Base-by-base conservation (phyloP, 2,888 invertebrate genomes). In the Stenoptilia bipunctidactyla region DNA sequence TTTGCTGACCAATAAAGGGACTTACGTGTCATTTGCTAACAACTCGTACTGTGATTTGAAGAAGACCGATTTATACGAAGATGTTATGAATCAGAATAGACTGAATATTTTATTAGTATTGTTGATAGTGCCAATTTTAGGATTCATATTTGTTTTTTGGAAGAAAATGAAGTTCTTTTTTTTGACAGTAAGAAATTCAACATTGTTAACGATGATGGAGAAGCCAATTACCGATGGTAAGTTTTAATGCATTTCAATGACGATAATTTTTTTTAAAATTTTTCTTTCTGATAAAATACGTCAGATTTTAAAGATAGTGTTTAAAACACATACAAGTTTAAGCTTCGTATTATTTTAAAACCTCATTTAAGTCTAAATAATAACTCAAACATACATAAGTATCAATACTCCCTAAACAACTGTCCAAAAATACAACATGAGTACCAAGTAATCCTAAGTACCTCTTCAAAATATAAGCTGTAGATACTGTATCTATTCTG, bases 121-220 rank as follows among this genome's bases (percentile, higher is more conserved):
- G 3, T 1, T 34, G 12, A n/a, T 30, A 8, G 2, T 74, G 0
- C 61, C 72, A 0, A 1, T 53, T 0, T 13, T 67, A 9, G 42
- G 51, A 0, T 33, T 69, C 0, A 30, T 51, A 0, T 76, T 52
- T 37, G 2, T 65, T 0, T 74, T 65, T 8, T 69, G 84, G 38
- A 87, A 87, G 45, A 85, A 87, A 43, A 80, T 88, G 53, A 82
- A 82, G 49, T 88, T 89, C 52, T 89, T 85, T 47, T 79, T 75
- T 34, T 84, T 88, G 6, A 85, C 84, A 0, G 52, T 88, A 13
- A 88, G 86, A 52, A 87, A 88, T 43, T 86, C 87, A 0, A 82
- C 88, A 0, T 61, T 85, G 45, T 43, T 89, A 40, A 85, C 87
- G 15, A 58, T 86, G 40, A 82, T 87, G 6, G 75, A 77, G n/a